Evolutionary conservation across 1,140 invertebrate genomes (phyloP).

Genomic region (Megalopta genalis): DNA sequence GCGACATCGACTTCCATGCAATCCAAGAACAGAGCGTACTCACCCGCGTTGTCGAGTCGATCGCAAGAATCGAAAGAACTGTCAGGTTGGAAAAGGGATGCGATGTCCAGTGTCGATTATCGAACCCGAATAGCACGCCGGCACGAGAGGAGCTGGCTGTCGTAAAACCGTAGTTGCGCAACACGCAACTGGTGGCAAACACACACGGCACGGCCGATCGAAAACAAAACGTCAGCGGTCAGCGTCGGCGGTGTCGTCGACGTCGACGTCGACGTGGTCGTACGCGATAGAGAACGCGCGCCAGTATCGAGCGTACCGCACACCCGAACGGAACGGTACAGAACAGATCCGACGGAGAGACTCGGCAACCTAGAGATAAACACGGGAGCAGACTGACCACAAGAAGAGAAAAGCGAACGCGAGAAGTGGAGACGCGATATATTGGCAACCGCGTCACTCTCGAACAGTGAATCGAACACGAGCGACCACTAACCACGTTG

Average conservation of each 20-base stretch:
- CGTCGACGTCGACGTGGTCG: constrained; percentile 26
- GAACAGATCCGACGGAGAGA: constrained; percentile 8
- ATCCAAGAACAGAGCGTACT: background rate
- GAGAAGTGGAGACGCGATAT: constrained; percentile 21
- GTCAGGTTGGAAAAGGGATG: background rate
- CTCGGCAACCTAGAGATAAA: background rate
- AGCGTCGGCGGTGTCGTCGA: background rate
- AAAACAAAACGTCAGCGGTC: constrained; percentile 55
- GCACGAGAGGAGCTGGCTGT: constrained; percentile 34
- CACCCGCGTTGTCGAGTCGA: background rate
- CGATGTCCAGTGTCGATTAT: constrained; percentile 6
- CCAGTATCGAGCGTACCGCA: background rate
- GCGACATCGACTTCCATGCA: background rate
- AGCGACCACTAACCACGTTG: constrained; percentile 27
- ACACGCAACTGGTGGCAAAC: constrained; percentile 76
- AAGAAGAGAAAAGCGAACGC: background rate
- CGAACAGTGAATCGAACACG: constrained; percentile 9
- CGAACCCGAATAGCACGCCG: constrained; percentile 2
- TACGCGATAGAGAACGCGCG: background rate
- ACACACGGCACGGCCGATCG: constrained; percentile 60
- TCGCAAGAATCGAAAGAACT: background rate
- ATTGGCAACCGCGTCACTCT: constrained; percentile 41
- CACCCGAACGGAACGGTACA: background rate
- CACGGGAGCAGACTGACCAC: background rate
- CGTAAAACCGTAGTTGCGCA: constrained; percentile 71